A percentile compares a stretch with the other conserved stretches of the same genome.
Evolutionary conservation across 2,797 vertebrate genomes (phyloP).

Genomic region (Eulemur mongoz): DNA sequence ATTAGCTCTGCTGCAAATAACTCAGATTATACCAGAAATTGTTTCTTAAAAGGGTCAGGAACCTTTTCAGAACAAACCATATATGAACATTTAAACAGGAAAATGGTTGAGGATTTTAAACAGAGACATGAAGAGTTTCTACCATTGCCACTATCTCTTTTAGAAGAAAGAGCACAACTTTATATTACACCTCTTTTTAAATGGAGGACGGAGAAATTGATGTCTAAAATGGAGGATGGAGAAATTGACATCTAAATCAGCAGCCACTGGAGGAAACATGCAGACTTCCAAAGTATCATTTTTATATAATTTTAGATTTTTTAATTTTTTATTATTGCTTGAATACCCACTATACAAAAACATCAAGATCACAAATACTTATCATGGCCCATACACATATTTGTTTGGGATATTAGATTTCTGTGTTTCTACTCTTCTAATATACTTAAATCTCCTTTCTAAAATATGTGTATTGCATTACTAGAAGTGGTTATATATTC

Average conservation of each 20-base stretch:
- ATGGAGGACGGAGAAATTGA: constrained; percentile 14
- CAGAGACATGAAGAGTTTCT: not conserved
- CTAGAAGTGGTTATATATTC: constrained; percentile 63
- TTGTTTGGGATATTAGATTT: constrained; percentile 61
- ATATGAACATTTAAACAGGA: constrained; percentile 43
- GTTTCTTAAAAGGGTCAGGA: not conserved
- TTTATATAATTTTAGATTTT: constrained; percentile 36
- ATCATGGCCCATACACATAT: not conserved
- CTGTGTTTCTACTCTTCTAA: constrained; percentile 56
- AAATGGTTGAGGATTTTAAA: constrained; percentile 28
- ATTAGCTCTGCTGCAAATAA: not conserved
- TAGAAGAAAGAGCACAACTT: not conserved
- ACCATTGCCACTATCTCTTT: not conserved
- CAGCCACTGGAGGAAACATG: not conserved
- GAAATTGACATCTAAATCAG: constrained; percentile 4
- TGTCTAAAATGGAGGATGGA: not conserved
- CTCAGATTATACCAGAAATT: not conserved
- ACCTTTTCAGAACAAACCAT: not conserved
- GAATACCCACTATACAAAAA: not conserved
- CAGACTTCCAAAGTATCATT: not conserved
- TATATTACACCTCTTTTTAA: constrained; percentile 40
- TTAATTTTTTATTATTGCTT: constrained; percentile 35
- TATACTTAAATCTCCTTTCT: constrained; percentile 70
- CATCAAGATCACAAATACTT: constrained; percentile 35
- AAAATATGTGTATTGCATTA: constrained; percentile 64